These are phyloP conservation scores for Dryobates pubescens DNA, from an alignment of 2,797 vertebrate species.

Conservation along the genomic window DNA sequence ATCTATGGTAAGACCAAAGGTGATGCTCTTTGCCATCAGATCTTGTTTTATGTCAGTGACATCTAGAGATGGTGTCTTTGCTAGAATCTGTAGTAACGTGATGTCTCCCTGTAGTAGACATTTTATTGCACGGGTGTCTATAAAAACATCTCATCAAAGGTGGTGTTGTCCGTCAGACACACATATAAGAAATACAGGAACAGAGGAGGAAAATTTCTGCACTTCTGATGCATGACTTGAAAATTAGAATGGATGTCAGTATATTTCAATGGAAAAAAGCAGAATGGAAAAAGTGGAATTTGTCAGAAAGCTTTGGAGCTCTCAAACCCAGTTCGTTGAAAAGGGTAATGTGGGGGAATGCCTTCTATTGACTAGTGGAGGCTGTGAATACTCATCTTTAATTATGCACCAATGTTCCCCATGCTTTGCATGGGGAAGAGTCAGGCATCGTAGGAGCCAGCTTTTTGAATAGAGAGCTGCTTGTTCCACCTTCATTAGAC, in stretches of 20 bases:
- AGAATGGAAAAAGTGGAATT: background rate
- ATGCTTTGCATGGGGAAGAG: background rate
- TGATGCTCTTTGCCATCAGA: background rate
- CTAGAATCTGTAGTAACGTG: background rate
- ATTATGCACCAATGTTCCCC: background rate
- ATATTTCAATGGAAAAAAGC: no score
- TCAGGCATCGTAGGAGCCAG: background rate
- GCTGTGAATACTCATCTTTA: background rate
- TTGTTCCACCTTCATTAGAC: accelerated
- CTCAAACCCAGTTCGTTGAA: background rate
- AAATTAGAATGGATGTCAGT: background rate
- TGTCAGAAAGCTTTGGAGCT: background rate
- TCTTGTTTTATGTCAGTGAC: background rate
- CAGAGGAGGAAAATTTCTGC: background rate
- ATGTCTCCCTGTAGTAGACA: background rate
- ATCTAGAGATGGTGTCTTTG: background rate
- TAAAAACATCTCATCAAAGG: background rate
- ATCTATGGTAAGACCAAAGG: background rate
- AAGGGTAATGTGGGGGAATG: background rate
- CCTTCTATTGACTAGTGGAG: background rate
- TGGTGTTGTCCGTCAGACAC: background rate
- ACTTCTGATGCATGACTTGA: background rate
- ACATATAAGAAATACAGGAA: background rate
- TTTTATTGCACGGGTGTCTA: background rate
- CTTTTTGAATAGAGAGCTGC: background rate